Percentiles rank a stretch among this genome's conserved stretches.
Evolutionary conservation across 2,888 invertebrate species (phyloP).

Genomic region (Aphidoletes aphidimyza): DNA sequence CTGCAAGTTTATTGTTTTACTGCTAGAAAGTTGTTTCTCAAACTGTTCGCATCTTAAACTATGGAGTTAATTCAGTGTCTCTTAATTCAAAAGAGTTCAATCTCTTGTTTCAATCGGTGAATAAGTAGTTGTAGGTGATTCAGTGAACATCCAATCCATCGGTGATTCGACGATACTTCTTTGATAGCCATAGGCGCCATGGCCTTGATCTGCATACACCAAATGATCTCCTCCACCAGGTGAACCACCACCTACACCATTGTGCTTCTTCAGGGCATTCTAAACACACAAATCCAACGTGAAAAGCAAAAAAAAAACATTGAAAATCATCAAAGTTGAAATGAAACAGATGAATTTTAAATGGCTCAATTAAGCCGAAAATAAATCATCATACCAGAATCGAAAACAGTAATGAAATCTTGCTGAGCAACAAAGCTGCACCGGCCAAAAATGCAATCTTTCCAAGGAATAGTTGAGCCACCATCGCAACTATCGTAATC

Average conservation of each 20-base stretch:
- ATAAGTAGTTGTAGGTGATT: neutral
- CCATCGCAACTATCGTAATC: slow-evolving; percentile 72
- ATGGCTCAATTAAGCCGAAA: no score
- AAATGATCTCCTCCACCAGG: neutral
- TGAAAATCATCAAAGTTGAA: neutral
- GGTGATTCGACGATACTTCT: slow-evolving; percentile 1
- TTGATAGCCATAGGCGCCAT: slow-evolving; percentile 45
- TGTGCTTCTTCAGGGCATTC: slow-evolving; percentile 29
- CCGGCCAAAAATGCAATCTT: slow-evolving; percentile 77
- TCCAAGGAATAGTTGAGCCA: slow-evolving; percentile 75
- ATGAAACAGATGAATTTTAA: neutral
- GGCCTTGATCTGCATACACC: slow-evolving; percentile 11
- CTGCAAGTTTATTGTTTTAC: no score
- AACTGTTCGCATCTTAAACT: no score
- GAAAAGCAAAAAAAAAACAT: slow-evolving; percentile 8
- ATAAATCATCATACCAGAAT: slow-evolving; percentile 67
- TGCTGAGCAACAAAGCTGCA: slow-evolving; percentile 74
- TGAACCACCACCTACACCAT: neutral
- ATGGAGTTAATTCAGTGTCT: no score
- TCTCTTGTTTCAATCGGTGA: neutral
- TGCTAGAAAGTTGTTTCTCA: no score
- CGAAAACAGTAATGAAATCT: slow-evolving; percentile 73
- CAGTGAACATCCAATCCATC: neutral
- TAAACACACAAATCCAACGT: neutral
- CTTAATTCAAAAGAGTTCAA: no score